Evolutionary conservation across 2,888 invertebrate species (phyloP), one percentile per base, ranked within the genome.

Genomic region (Drosophila koepferae): DNA sequence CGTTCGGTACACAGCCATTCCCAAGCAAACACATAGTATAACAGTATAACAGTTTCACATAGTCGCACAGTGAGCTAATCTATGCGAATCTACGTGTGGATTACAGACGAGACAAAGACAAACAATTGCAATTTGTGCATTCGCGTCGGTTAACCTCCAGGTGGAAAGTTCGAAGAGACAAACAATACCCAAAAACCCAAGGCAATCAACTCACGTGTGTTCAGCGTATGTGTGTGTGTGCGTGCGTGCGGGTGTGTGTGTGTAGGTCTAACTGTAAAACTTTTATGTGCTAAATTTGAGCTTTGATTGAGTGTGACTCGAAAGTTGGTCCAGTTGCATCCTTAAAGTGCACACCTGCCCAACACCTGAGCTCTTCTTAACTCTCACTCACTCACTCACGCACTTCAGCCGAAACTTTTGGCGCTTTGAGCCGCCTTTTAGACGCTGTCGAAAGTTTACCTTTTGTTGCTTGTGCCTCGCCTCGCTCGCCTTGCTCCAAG

Each of bases 261-360:
- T 41, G 55, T 63, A 31, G 38, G 40, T 59, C 55, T 38, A 69
- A 68, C 74, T 67, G 55, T 23, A 66, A 62, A 71, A 72, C 70
- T 78, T 73, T 84, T 80, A 81, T 87, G 82, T 88, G 90, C 90
- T 85, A 90, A 91, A 91, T 92, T 92, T 90, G 90, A 80, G 85
- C 76, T 77, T 63, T 89, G 91, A 92, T 91, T 91, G 91, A 88
- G 72, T 85, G 83, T 88, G 82, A 80, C 77, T 70, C 53, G 40
- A 80, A 86, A 77, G 72, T 85, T 81, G 40, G 56, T 38, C 67
- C 53, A 74, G 59, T 54, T 65, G 59, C 64, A 76, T 71, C 40
- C 16, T 40, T 16, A n/a, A 8, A 40, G 40, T n/a, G 40, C 64
- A 74, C 75, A 74, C 77, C 72, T 76, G 77, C 53, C 55, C 74